A percentile compares a stretch with the other conserved stretches of the same genome.
phyloP scores from a whole-genome alignment of 2,113 vertebrate species.

The Chelonoidis abingdonii region DNA sequence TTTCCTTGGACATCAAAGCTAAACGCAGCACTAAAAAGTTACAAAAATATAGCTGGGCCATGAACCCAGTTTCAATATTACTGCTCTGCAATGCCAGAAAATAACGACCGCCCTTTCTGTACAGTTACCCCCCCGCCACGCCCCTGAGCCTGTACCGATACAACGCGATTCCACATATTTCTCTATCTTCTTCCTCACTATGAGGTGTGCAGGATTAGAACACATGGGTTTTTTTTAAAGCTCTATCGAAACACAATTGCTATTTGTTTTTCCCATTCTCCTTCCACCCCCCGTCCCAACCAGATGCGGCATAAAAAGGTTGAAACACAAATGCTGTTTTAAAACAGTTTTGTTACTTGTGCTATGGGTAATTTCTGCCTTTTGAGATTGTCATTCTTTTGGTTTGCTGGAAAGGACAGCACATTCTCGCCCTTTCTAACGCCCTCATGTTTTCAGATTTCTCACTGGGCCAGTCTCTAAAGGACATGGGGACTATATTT shows the following conservation, averaged over 20 bases:
- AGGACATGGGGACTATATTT: constrained; percentile 19
- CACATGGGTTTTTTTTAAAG: background rate
- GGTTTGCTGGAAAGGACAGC: constrained; percentile 68
- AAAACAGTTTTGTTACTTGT: constrained; percentile 27
- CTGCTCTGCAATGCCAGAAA: constrained; percentile 80
- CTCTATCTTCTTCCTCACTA: background rate
- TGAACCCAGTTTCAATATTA: constrained; percentile 34
- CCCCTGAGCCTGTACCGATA: background rate
- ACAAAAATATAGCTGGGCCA: constrained; percentile 81
- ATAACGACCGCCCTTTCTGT: constrained; percentile 63
- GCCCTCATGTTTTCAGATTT: background rate
- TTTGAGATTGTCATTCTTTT: constrained; percentile 14
- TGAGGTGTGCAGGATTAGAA: background rate
- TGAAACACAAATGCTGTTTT: constrained; percentile 1
- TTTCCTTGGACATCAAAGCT: constrained; percentile 63
- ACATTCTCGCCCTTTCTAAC: constrained; percentile 66
- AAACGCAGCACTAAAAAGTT: constrained; percentile 81
- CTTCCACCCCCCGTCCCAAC: constrained; percentile 46
- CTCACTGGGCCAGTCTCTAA: constrained; percentile 36
- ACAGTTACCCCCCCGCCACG: background rate
- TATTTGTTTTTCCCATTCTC: background rate
- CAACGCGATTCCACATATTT: constrained; percentile 18
- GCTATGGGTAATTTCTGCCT: constrained; percentile 51
- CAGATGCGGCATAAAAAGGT: constrained; percentile 48
- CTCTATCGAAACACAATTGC: background rate